Conservation (phyloP, 2,888 invertebrate genomes). For the Strigamia transsilvanica region DNA sequence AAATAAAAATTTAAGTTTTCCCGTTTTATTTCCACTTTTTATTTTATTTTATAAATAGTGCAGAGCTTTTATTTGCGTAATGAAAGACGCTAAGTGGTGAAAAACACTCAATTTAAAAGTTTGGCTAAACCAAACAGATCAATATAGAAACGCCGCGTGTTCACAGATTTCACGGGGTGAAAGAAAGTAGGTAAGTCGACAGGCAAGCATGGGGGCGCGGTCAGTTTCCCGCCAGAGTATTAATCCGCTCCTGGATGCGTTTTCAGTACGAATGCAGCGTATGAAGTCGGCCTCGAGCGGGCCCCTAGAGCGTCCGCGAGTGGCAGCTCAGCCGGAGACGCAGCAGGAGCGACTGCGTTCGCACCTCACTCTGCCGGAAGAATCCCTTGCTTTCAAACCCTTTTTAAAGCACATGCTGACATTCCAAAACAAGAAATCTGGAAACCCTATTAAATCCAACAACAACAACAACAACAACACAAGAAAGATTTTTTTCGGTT, state of each 20-base stretch:
- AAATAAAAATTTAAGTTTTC: too few relatives aligned
- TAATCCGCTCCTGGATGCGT: constrained; percentile 20
- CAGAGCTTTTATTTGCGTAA: too few relatives aligned
- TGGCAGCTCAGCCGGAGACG: constrained; percentile 12
- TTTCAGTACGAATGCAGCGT: constrained; percentile 20
- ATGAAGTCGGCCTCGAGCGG: constrained; percentile 13
- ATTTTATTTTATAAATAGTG: background rate
- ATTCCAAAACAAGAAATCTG: constrained; percentile 1
- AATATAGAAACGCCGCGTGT: background rate
- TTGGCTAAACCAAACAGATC: constrained; percentile 6
- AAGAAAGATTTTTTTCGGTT: background rate
- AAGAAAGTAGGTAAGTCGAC: constrained; percentile 17
- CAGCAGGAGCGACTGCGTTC: constrained; percentile 20
- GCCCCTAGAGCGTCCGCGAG: constrained; percentile 20
- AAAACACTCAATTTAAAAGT: background rate
- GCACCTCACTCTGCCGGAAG: constrained; percentile 12
- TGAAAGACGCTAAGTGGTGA: background rate
- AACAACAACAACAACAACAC: background rate
- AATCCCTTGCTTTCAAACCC: constrained; percentile 1
- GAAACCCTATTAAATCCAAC: background rate
- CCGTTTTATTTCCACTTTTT: too few relatives aligned
- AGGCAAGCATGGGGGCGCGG: constrained; percentile 6
- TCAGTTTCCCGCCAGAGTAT: constrained; percentile 20
- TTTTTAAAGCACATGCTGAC: background rate
- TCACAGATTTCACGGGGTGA: constrained; percentile 12